Evolutionary conservation across 2,113 vertebrate species (phyloP).

Genomic region (Acanthisitta chloris): DNA sequence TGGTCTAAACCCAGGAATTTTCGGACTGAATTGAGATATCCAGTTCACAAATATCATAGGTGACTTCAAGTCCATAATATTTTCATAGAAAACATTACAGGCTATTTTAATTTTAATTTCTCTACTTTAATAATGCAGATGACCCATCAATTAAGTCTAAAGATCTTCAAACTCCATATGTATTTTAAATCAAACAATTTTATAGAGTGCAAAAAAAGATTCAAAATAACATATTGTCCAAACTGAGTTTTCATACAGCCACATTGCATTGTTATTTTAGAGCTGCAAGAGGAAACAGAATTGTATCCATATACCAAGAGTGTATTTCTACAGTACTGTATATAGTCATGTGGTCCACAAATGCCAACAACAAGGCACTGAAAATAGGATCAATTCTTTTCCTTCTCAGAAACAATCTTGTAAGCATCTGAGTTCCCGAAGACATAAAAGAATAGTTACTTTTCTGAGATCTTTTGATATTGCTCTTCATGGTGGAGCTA

Average conservation of each 20-base stretch:
- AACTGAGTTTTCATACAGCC: neutral
- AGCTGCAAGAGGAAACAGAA: slow-evolving; percentile 1
- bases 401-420: slow-evolving; percentile 77
- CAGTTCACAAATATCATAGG: neutral
- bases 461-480: slow-evolving; percentile 79
- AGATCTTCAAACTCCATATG: neutral
- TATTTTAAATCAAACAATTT: neutral
- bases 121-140: neutral
- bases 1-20: neutral
- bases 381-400: slow-evolving; percentile 77
- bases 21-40: neutral
- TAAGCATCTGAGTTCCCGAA: slow-evolving; percentile 71
- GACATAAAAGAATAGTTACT: slow-evolving; percentile 81
- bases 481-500: slow-evolving; percentile 70
- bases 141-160: neutral
- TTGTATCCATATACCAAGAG: neutral
- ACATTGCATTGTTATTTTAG: neutral
- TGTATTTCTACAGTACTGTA: slow-evolving; percentile 54
- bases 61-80: neutral
- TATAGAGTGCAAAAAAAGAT: neutral
- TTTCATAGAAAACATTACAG: neutral
- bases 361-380: slow-evolving; percentile 70
- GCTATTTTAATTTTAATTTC: neutral
- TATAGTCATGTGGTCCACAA: slow-evolving; percentile 41
- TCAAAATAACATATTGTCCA: neutral